phyloP scores from a whole-genome alignment of 2,888 invertebrate species.

The Miltochrista miniata region DNA sequence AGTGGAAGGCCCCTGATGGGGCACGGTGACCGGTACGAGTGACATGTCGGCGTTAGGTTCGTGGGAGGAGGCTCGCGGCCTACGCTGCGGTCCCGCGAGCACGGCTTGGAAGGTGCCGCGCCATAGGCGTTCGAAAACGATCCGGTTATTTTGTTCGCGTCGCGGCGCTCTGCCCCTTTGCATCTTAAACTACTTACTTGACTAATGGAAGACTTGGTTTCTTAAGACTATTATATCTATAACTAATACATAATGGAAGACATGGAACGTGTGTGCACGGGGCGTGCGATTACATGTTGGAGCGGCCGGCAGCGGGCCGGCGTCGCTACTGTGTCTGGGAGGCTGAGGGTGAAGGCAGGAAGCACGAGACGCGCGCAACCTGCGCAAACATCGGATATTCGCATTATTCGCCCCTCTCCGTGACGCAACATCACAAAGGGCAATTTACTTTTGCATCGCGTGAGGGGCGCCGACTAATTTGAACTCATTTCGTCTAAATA shows the following conservation, averaged over 20 bases:
- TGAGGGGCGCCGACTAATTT: conserved; percentile 25
- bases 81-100: conserved; percentile 64
- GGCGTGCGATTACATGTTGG: conserved; percentile 65
- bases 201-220: conserved; percentile 83
- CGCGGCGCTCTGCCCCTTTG: conserved; percentile 76
- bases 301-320: conserved; percentile 78
- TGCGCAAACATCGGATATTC: conserved; percentile 77
- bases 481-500: conserved; percentile 17
- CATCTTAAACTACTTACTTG: conserved; percentile 71
- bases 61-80: conserved; percentile 68
- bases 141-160: conserved; percentile 82
- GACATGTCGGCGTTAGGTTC: conserved; percentile 55
- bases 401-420: conserved; percentile 42
- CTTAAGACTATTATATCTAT: conserved; percentile 58
- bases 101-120: conserved; percentile 85
- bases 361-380: conserved; percentile 50
- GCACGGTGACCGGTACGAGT: conserved; percentile 38
- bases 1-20: conserved; percentile 46
- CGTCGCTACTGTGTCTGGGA: conserved; percentile 67
- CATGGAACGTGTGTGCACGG: conserved; percentile 52
- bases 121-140: conserved; percentile 89
- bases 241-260: conserved; percentile 71
- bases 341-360: conserved; percentile 65
- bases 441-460: conserved; percentile 38
- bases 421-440: conserved; percentile 51